Conservation (phyloP, 2,888 invertebrate genomes). For the Hydraecia micacea region DNA sequence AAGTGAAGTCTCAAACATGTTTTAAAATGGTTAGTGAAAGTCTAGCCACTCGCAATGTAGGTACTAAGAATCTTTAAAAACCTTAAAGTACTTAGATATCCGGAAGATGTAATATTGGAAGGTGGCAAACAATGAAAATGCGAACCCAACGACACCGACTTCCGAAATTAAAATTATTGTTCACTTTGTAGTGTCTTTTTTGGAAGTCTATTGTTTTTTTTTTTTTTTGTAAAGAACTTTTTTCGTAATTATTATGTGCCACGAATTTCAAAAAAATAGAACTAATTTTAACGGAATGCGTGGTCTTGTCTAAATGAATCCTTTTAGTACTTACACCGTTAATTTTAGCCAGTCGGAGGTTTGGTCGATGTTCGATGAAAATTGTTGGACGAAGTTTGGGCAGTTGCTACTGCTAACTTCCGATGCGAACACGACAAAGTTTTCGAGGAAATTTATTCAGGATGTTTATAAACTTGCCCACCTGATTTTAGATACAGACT, state of each 20-base stretch:
- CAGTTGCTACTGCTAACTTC: constrained; percentile 34
- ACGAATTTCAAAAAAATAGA: neutral
- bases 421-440: constrained; percentile 43
- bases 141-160: too few relatives aligned
- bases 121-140: too few relatives aligned
- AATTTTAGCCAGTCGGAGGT: constrained; percentile 22
- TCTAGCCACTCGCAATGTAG: neutral
- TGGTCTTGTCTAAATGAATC: constrained; percentile 18
- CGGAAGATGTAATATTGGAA: too few relatives aligned
- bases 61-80: neutral
- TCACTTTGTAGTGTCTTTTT: too few relatives aligned
- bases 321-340: constrained; percentile 4
- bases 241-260: too few relatives aligned
- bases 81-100: neutral
- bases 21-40: neutral
- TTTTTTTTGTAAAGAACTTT: too few relatives aligned
- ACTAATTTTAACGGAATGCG: neutral
- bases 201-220: too few relatives aligned
- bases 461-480: constrained; percentile 42
- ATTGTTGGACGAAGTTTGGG: constrained; percentile 39
- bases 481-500: constrained; percentile 29
- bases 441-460: constrained; percentile 45
- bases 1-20: too few relatives aligned
- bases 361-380: constrained; percentile 45
- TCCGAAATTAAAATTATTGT: too few relatives aligned